phyloP scores from a whole-genome alignment of 2,113 vertebrate genomes.

The Rhynchomys soricoides region DNA sequence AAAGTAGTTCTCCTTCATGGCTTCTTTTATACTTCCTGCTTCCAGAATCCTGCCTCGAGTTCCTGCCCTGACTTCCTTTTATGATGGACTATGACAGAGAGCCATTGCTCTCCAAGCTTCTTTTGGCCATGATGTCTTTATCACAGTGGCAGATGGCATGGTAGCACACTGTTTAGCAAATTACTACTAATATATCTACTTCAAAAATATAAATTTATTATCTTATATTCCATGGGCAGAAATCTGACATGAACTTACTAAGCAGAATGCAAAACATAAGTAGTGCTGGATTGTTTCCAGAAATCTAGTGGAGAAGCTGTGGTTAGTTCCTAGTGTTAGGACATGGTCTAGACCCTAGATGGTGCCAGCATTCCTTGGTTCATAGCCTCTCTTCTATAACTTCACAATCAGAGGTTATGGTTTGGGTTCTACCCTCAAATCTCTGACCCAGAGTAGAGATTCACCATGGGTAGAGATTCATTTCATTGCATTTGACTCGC shows the following conservation, averaged over 20 bases:
- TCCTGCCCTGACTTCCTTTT: not conserved
- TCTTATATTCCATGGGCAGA: not conserved
- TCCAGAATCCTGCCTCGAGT: not conserved
- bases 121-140: not conserved
- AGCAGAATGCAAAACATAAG: not conserved
- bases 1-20: not conserved
- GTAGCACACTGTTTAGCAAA: not conserved
- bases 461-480: not conserved
- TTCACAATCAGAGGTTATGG: not conserved
- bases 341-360: not conserved
- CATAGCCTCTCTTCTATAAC: not conserved
- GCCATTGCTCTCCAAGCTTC: not conserved
- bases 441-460: not conserved
- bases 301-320: fast-evolving
- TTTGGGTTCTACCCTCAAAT: not conserved
- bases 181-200: not conserved
- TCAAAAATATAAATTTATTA: not conserved
- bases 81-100: not conserved
- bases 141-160: not conserved
- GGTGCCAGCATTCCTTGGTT: not conserved
- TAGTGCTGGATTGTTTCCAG: not conserved
- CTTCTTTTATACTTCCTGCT: too few relatives aligned
- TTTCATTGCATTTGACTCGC: not conserved
- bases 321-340: not conserved
- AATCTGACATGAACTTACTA: not conserved